These are phyloP conservation scores for Chlamydotis undulata DNA, from an alignment of 2,113 vertebrate species.

Conservation along the genomic window DNA sequence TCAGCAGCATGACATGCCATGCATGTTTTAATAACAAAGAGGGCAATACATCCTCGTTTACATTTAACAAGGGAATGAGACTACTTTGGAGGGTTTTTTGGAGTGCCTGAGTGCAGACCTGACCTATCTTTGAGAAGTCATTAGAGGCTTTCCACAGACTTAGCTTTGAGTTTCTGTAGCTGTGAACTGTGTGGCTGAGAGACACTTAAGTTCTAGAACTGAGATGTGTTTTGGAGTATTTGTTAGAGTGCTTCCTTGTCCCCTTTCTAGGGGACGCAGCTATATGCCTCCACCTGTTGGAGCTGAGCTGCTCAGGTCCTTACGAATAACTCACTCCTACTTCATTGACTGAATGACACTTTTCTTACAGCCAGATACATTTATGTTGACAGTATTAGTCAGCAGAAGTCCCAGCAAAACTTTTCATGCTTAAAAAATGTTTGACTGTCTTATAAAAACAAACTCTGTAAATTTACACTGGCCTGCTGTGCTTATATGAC, in stretches of 20 bases:
- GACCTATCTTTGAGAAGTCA: not conserved
- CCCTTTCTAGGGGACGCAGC: not conserved
- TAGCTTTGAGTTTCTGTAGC: not conserved
- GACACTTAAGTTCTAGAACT: not conserved
- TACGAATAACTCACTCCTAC: not conserved
- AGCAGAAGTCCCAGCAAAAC: not conserved
- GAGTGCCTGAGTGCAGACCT: not conserved
- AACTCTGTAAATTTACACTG: not conserved
- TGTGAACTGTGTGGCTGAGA: not conserved
- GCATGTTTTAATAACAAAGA: constrained; percentile 47
- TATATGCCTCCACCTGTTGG: not conserved
- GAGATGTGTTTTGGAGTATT: not conserved
- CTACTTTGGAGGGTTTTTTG: not conserved
- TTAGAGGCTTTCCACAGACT: not conserved
- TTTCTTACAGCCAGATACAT: not conserved
- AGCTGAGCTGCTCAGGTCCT: not conserved
- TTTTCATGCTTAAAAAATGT: not conserved
- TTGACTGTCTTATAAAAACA: not conserved
- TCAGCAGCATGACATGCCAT: not conserved
- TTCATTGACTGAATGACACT: not conserved
- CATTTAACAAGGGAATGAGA: not conserved
- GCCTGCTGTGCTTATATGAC: not conserved
- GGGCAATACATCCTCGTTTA: not conserved
- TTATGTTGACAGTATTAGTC: not conserved
- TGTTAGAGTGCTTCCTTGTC: not conserved